Evolutionary conservation across 2,113 vertebrate genomes (phyloP).

Genomic region (Prunella fulvescens): DNA sequence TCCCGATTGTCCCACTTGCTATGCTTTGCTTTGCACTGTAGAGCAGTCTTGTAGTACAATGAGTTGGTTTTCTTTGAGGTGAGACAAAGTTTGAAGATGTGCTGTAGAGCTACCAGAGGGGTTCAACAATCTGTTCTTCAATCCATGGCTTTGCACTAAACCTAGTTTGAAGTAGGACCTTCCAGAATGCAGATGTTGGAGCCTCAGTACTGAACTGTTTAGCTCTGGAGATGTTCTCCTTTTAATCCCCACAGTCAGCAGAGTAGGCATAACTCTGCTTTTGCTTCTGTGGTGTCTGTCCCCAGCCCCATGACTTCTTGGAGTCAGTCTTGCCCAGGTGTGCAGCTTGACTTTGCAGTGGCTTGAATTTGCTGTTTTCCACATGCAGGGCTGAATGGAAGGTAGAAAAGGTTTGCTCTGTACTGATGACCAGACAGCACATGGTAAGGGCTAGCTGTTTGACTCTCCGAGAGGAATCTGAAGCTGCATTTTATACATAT

Average conservation of each 20-base stretch:
- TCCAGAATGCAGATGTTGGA: background rate
- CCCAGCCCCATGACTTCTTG: background rate
- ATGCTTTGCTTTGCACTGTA: background rate
- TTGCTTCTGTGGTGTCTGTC: background rate
- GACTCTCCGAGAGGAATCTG: background rate
- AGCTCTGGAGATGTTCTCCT: background rate
- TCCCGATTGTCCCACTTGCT: rapidly evolving
- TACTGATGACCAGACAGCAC: rapidly evolving
- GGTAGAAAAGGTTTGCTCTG: background rate
- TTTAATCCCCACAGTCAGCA: background rate
- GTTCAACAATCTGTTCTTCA: rapidly evolving
- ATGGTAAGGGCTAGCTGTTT: background rate
- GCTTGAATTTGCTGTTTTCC: background rate
- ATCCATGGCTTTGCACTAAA: background rate
- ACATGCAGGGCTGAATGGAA: background rate
- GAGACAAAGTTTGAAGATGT: background rate
- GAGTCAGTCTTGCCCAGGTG: background rate
- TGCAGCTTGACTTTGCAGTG: background rate
- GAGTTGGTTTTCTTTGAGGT: background rate
- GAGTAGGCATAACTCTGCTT: background rate
- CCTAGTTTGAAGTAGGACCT: background rate
- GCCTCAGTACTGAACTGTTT: background rate
- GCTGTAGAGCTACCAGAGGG: background rate
- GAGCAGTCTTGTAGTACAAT: background rate
- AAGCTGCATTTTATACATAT: background rate